Base-by-base conservation (phyloP, 2,113 vertebrate species). In the Albula glossodonta region DNA sequence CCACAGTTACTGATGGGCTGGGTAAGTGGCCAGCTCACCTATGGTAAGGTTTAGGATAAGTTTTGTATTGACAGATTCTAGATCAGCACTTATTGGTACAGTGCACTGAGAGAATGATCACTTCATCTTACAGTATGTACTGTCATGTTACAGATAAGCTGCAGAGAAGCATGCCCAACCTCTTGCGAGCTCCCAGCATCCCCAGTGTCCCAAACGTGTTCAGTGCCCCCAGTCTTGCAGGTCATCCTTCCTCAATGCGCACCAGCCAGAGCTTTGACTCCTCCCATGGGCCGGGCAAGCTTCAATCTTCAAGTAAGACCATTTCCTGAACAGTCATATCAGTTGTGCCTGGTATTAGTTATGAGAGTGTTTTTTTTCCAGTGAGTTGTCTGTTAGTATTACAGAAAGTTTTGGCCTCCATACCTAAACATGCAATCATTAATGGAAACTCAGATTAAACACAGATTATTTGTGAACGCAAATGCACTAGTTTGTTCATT, bases 181-280 rank as follows among this genome's bases (percentile, higher is more conserved):
- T 99, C 0, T 93, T 94, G 83, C 83, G 90, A 85, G 83, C 92
- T 92, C 92, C 93, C 90, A 94, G 93, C 92, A 88, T 93, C 87
- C 88, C 94, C 2, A 91, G 91, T 70, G 92, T 93, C 83, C 92
- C 97, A 80, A 94, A 95, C 82, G 95, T 94, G 2, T 70, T 93
- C 0, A 60, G 91, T 0, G 84, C 93, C 12, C 92, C 90, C 88
- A 93, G 91, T 89, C 93, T 81, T 0, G 17, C 91, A 0, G 88
- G 90, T 86, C 94, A 97, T 81, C 93, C 95, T 0, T 92, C 94
- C 88, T 93, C 97, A 87, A 97, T 99, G 91, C 95, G 97, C 91
- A 98, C 93, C 88, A 99, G 98, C 89, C 96, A 96, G 92, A 99
- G 97, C 90, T 99, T 99, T 89, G 97, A 99, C 92, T 98, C 97